Evolutionary conservation across 53 echinoderm and acorn worm genomes (phyloP), one percentile per base, ranked within the genome.

Genomic region (Echinarachnius parma): DNA sequence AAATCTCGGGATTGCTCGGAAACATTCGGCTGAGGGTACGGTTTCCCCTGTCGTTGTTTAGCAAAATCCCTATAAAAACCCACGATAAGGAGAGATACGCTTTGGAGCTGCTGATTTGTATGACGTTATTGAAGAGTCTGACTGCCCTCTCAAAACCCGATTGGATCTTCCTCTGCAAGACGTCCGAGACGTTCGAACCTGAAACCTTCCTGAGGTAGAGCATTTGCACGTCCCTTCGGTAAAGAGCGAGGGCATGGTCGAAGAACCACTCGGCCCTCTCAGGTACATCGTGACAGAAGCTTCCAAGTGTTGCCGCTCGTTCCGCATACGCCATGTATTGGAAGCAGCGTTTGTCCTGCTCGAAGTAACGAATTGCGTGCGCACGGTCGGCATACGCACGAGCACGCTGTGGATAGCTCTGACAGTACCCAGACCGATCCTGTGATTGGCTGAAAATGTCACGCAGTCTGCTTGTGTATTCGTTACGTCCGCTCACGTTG

Each of bases 241-340:
- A 93, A 27, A 93, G 74, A 4, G 82, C 93, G 11, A 89, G 53
- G 0, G 79, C 93, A 64, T 83, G 82, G 64, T 93, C 93, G 30
- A 93, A 93, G 63, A 93, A 77, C 93, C 93, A 93, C 24, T 93
- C 93, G 7, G 60, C 83, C 22, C 56, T 48, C 16, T 85, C 77
- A 0, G 86, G 83, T 14, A 70, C 49, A 14, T 44, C 28, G 5
- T 37, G 57, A 29, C 90, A 89, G 27, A 62, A 62, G 10, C 49
- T 56, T 0, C 87, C 87, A 19, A 93, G 48, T 9, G 82, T 76
- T 10, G 86, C 83, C 5, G 89, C 89, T 63, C 86, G 66, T 52
- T 85, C 77, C 1, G 85, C 79, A 13, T 86, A 93, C 10, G 80
- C 53, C 88, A 93, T 93, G 29, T 93, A 89, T 3, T 77, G 57